Evolutionary conservation across 2,888 invertebrate genomes (phyloP).

Genomic region (Clunio marinus): DNA sequence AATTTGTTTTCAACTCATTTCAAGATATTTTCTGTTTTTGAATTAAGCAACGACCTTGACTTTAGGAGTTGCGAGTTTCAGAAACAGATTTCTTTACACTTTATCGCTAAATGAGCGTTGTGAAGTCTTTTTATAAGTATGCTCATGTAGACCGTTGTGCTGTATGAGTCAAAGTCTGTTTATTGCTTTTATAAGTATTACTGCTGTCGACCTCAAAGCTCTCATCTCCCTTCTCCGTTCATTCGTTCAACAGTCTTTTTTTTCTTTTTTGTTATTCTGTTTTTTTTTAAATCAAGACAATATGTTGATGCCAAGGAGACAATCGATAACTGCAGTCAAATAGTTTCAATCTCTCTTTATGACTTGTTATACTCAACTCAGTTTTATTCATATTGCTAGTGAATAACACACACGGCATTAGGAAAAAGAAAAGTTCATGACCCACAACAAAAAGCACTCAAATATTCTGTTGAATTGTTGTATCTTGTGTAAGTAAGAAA

Average conservation of each 20-base stretch:
- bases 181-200: slow-evolving; percentile 1
- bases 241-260: not conserved
- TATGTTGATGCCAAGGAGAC: not conserved
- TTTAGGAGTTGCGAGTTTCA: not conserved
- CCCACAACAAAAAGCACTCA: slow-evolving; percentile 27
- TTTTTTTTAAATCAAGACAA: not conserved
- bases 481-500: not conserved
- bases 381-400: not conserved
- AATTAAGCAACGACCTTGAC: slow-evolving; percentile 16
- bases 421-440: slow-evolving; percentile 26
- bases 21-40: not conserved
- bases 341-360: not conserved
- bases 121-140: no score
- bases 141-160: not conserved
- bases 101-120: slow-evolving; percentile 5
- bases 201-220: slow-evolving; percentile 17
- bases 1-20: not conserved
- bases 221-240: not conserved
- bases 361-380: not conserved
- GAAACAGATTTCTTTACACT: not conserved
- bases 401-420: not conserved
- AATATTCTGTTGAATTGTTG: not conserved
- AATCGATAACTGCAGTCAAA: slow-evolving; percentile 19
- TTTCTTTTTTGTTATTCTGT: not conserved
- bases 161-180: not conserved